Evolutionary conservation across 2,113 vertebrate species (phyloP).

Genomic region (Peromyscus californicus): DNA sequence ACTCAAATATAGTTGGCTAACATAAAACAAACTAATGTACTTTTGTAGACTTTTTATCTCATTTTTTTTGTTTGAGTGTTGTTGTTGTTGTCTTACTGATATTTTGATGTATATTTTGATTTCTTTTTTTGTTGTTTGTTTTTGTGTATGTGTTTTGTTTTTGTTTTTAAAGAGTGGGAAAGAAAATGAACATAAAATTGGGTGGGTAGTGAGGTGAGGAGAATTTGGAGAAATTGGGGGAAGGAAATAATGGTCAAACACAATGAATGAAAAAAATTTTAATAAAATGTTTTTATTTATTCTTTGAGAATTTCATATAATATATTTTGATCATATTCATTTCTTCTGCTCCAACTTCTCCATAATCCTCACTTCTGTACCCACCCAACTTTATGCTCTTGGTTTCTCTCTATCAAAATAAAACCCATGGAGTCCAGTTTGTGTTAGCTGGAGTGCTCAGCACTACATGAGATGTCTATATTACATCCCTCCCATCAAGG

Average conservation of each 20-base stretch:
- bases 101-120: neutral
- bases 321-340: too few relatives aligned
- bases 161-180: neutral
- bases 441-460: neutral
- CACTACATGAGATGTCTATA: neutral
- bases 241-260: neutral
- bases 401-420: neutral
- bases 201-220: neutral
- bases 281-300: too few relatives aligned
- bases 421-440: neutral
- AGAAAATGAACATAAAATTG: too few relatives aligned
- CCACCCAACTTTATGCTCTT: neutral
- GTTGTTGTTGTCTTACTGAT: neutral
- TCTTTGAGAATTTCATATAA: too few relatives aligned
- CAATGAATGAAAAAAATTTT: too few relatives aligned
- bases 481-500: neutral
- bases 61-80: neutral
- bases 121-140: neutral
- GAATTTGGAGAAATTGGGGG: neutral
- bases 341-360: too few relatives aligned
- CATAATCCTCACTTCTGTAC: too few relatives aligned
- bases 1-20: neutral
- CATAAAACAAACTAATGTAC: neutral
- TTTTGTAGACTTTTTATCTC: neutral
- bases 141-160: neutral